Evolutionary conservation across 2,113 vertebrate genomes (phyloP), one percentile per base, ranked within the genome.

Genomic region (Phyllopteryx taeniolatus): DNA sequence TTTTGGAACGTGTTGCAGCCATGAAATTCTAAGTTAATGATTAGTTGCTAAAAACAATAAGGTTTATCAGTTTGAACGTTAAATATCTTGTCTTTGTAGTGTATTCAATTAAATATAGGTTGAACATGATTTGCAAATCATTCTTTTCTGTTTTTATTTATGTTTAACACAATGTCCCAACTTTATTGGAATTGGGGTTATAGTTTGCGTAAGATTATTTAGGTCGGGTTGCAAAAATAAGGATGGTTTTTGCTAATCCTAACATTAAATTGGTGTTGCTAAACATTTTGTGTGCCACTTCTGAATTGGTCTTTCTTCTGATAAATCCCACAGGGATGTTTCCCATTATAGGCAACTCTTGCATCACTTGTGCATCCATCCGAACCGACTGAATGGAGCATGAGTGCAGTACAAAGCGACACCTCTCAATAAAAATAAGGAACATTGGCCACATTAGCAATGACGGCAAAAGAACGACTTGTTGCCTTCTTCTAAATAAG

Each of bases 321-420:
- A 59, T 31, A 14, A 59, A 59, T 61, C 31, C 27, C 31, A 61
- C 31, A 33, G 59, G 59, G 31, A 61, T 35, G 11, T 61, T 61
- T 35, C 59, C 14, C 31, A 35, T 61, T 61, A 61, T 31, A 61
- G 13, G 59, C 59, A 61, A 61, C 59, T 61, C 59, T 61, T 61
- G 59, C 59, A 61, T 61, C 59, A 61, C 59, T 39, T 17, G 31
- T 35, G 59, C 14, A 35, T 35, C 5, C 14, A 17, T 61, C 33
- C 8, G 2, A 14, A 7, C 14, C 15, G 31, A 61, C 14, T 35
- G 31, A 35, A 61, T 61, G 31, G 59, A 61, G 31, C 31, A 35
- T 61, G 31, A 61, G 14, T 7, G 15, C 22, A 61, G 31, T 33
- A 15, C 31, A 61, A 14, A 61, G 59, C 35, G 15, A 61, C 14